phyloP scores from a whole-genome alignment of 2,113 vertebrate species.

The Dunckerocampus dactyliophorus region DNA sequence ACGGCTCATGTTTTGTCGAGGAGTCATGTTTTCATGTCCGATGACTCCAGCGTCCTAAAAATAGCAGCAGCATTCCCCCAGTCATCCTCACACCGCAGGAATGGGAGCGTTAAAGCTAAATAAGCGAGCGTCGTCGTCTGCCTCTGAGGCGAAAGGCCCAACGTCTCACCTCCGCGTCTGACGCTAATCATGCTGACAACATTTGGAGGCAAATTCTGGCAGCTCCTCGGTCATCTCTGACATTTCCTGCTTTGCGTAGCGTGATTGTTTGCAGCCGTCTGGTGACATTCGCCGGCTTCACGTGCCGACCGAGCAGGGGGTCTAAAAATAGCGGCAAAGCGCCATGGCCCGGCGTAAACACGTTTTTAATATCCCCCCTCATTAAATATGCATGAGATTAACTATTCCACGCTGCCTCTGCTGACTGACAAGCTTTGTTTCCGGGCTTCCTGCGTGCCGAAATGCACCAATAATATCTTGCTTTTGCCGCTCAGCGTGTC shows the following conservation, averaged over 20 bases:
- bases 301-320: conserved; percentile 65
- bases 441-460: conserved; percentile 24
- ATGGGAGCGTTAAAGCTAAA: not conserved
- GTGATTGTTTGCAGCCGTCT: conserved; percentile 62
- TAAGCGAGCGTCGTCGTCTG: not conserved
- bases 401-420: conserved; percentile 43
- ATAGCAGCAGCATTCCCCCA: no score
- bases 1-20: no score
- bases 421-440: conserved; percentile 55
- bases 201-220: conserved; percentile 35
- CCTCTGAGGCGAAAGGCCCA: conserved; percentile 30
- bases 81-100: not conserved
- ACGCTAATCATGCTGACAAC: conserved; percentile 61
- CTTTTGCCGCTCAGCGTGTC: not conserved
- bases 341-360: conserved; percentile 53
- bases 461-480: not conserved
- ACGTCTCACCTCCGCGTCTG: conserved; percentile 45
- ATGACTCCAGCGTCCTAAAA: no score
- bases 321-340: conserved; percentile 60
- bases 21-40: no score
- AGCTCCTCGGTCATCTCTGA: conserved; percentile 60
- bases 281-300: conserved; percentile 64
- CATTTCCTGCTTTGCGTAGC: conserved; percentile 59
- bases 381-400: conserved; percentile 66
- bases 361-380: conserved; percentile 65